phyloP scores from a whole-genome alignment of 2,888 invertebrate species.

The Synergus itoensis region DNA sequence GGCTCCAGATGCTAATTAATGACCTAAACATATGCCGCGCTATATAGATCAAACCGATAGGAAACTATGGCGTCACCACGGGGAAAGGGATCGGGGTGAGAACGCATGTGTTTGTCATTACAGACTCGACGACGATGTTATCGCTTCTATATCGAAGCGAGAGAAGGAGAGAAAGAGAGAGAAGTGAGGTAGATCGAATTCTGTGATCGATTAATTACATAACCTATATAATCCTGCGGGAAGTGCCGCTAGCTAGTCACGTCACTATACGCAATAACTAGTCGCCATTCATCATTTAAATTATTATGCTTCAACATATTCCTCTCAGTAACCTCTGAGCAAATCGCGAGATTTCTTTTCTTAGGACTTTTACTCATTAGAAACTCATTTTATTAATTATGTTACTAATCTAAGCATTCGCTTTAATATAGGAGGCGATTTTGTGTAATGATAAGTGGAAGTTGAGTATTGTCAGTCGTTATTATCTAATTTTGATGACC shows the following conservation, averaged over 20 bases:
- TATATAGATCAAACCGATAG: slow-evolving; percentile 67
- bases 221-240: slow-evolving; percentile 19
- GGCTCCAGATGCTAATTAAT: slow-evolving; percentile 76
- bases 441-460: not conserved
- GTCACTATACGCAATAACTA: not conserved
- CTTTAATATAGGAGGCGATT: not conserved
- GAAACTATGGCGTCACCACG: slow-evolving; percentile 57
- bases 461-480: no score
- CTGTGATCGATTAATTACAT: slow-evolving; percentile 54
- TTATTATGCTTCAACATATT: slow-evolving; percentile 7
- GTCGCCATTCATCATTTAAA: slow-evolving; percentile 8
- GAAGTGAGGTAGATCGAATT: slow-evolving; percentile 53
- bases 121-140: slow-evolving; percentile 67
- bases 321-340: not conserved
- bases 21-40: slow-evolving; percentile 72
- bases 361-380: not conserved
- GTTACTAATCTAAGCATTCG: not conserved
- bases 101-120: slow-evolving; percentile 76
- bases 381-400: not conserved
- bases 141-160: slow-evolving; percentile 47
- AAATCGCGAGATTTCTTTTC: not conserved
- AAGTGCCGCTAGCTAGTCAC: slow-evolving; percentile 1
- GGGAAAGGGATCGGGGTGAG: slow-evolving; percentile 53
- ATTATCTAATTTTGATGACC: no score
- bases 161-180: slow-evolving; percentile 15